phyloP scores from a whole-genome alignment of 2,113 vertebrate species.

The Mustelus asterias region DNA sequence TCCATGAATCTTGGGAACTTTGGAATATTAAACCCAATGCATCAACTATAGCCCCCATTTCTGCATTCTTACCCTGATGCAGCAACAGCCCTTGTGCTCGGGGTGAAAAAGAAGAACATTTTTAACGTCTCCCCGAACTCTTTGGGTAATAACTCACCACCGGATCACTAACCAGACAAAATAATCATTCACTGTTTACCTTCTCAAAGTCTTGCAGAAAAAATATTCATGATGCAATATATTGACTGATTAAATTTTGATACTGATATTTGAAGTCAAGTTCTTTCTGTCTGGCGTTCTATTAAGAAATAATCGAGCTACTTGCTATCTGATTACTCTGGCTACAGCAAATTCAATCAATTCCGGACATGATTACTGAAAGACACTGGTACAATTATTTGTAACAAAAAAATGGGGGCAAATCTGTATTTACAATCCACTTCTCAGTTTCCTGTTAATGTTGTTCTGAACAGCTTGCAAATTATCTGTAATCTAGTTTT shows the following conservation, averaged over 20 bases:
- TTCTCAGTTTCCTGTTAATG: neutral
- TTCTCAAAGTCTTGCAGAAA: neutral
- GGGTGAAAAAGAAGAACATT: neutral
- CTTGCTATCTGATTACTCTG: neutral
- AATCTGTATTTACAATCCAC: neutral
- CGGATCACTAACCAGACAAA: neutral
- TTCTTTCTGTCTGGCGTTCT: neutral
- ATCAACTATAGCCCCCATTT: no score
- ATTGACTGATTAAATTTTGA: neutral
- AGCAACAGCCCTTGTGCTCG: neutral
- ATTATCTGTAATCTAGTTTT: neutral
- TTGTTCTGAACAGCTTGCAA: neutral
- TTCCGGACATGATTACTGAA: neutral
- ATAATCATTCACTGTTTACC: neutral
- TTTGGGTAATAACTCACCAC: neutral
- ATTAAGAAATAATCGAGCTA: neutral
- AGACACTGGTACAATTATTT: neutral
- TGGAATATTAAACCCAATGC: no score
- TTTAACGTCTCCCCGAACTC: neutral
- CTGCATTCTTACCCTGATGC: neutral
- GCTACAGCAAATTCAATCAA: neutral
- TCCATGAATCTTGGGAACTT: no score
- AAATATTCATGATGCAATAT: neutral
- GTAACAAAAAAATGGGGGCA: neutral
- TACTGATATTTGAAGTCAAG: neutral